Base-by-base conservation (phyloP, 2,797 vertebrate genomes). In the Heterohyrax brucei region DNA sequence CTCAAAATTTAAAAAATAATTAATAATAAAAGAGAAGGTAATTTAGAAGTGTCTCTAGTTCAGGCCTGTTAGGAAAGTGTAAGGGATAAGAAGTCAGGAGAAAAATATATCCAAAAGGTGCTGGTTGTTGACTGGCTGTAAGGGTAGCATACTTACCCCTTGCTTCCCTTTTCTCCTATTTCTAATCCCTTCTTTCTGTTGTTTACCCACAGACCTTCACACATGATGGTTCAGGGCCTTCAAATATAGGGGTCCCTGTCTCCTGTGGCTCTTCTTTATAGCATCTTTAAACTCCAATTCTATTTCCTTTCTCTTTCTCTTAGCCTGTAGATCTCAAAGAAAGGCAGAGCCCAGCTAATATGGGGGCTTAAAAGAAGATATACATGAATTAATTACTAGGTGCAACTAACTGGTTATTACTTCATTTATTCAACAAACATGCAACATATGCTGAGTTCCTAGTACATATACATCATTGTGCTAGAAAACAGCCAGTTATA, bases 21-120 rank as follows among this genome's bases (percentile, higher is more conserved):
- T 87, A 46, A 66, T 64, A 96, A 87, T 83, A 83, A 66, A 91
- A 50, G 75, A 83, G 22, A 94, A 82, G 19, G 19, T 61, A 79
- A 53, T 59, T n/a, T 24, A 39, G 16, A 94, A 78, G 30, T 79
- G 13, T 28, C 5, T 92, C 26, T 30, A 91, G 64, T 2, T 93
- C 72, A 83, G 59, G 5, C 16, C 64, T 48, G 46, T 21, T 53
- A 14, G 19, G 61, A 87, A 88, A 22, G 4, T 78, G 24, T 53
- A 91, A 91, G 21, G 8, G 30, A 89, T 7, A 70, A 12, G 16
- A 10, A 3, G 10, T 3, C n/a, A 61, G 3, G 7, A 86, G 33
- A 80, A 84, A 93, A 86, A 61, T 28, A 10, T 46, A 53, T 33
- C 10, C 21, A 21, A 82, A 89, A 89, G 46, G 24, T 76, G 1